A percentile compares a stretch with the other conserved stretches of the same genome.
These are phyloP conservation scores for Tricholaema leucomelas DNA, from an alignment of 2,113 vertebrate genomes.

Conservation along the genomic window DNA sequence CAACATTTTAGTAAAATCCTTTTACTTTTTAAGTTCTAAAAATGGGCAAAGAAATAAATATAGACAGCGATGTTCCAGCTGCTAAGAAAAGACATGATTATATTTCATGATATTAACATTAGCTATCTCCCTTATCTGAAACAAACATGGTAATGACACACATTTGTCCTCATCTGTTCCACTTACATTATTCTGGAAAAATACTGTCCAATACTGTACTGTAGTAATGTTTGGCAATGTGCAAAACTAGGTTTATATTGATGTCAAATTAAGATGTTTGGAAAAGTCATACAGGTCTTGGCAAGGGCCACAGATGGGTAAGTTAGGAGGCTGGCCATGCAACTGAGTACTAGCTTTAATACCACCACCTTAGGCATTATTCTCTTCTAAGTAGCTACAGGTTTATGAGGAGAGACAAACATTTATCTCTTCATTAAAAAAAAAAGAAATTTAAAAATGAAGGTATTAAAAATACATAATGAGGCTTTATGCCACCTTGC, in stretches of 20 bases:
- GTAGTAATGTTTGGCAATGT: background rate
- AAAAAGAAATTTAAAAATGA: background rate
- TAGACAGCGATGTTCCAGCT: background rate
- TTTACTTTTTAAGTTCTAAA: background rate
- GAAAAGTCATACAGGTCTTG: background rate
- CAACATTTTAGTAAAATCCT: background rate
- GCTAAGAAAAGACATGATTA: background rate
- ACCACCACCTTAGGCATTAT: background rate
- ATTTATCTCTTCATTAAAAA: background rate
- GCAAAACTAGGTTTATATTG: background rate
- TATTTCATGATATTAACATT: background rate
- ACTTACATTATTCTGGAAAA: background rate
- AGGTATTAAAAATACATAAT: background rate
- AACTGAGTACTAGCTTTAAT: background rate
- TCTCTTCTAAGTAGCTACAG: background rate
- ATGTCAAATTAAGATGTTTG: background rate
- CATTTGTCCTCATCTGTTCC: background rate
- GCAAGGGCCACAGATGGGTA: background rate
- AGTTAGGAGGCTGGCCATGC: background rate
- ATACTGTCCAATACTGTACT: background rate
- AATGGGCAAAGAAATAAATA: background rate
- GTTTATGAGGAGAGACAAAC: background rate
- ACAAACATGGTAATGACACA: background rate
- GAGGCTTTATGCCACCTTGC: background rate
- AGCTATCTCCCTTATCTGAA: background rate